phyloP scores from a whole-genome alignment of 2,113 vertebrate species.

The Tetrao urogallus region DNA sequence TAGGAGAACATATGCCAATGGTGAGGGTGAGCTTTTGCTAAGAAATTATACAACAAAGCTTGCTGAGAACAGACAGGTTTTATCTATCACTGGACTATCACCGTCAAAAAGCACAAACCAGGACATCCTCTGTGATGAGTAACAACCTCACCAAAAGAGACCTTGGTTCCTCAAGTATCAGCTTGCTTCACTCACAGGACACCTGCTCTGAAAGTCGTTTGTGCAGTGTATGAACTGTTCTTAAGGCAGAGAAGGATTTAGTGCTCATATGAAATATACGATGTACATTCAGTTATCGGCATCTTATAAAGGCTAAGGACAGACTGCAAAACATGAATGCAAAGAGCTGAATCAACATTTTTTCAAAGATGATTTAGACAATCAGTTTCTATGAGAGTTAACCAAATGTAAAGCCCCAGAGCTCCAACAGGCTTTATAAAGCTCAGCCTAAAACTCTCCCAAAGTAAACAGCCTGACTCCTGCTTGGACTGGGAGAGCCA shows the following conservation, averaged over 20 bases:
- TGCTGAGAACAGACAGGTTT: background rate
- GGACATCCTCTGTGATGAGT: background rate
- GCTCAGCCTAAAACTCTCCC: background rate
- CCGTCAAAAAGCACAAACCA: background rate
- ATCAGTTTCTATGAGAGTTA: background rate
- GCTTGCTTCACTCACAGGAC: background rate
- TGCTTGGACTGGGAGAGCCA: background rate
- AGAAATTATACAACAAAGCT: background rate
- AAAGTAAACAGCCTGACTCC: slow-evolving; percentile 24
- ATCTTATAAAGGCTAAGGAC: background rate
- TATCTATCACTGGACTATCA: background rate
- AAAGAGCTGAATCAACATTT: background rate
- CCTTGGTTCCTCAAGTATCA: background rate
- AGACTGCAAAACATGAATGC: background rate
- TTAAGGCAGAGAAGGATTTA: background rate
- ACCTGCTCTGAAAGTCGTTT: slow-evolving; percentile 7
- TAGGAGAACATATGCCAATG: background rate
- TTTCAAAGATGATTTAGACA: background rate
- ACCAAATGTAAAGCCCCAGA: background rate
- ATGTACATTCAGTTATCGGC: background rate
- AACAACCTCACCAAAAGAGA: background rate
- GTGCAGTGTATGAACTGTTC: background rate
- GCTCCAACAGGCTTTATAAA: background rate
- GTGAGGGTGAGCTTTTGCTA: background rate
- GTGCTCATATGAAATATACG: accelerated